phyloP scores from a whole-genome alignment of 2,113 vertebrate species.

The Planiliza haematocheilus region DNA sequence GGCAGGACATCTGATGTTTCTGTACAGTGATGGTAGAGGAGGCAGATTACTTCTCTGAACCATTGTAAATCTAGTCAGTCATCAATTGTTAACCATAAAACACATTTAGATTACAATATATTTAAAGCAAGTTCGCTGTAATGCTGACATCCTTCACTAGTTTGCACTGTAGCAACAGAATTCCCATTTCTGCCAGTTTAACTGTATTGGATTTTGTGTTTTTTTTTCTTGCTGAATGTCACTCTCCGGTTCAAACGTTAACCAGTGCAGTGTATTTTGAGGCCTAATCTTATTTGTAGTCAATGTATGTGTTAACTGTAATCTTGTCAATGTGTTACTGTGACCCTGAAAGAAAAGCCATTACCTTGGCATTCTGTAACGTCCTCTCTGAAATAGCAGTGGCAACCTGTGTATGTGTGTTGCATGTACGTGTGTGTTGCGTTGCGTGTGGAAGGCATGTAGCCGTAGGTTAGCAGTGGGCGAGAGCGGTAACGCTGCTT shows the following conservation, averaged over 20 bases:
- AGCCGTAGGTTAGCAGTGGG: conserved; percentile 76
- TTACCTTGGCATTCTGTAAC: conserved; percentile 34
- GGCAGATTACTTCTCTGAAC: too few species aligned
- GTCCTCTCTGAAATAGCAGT: conserved; percentile 36
- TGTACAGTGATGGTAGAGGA: neutral
- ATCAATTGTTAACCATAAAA: too few species aligned
- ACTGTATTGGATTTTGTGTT: neutral
- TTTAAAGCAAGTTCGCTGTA: neutral
- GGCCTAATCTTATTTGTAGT: conserved; percentile 41
- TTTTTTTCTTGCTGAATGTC: too few species aligned
- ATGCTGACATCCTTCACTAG: neutral
- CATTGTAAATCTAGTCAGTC: too few species aligned
- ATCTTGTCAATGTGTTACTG: conserved; percentile 46
- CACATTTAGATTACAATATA: conserved; percentile 2
- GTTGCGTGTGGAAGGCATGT: conserved; percentile 59
- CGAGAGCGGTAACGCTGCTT: conserved; percentile 69
- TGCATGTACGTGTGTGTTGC: conserved; percentile 10
- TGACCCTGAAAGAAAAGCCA: conserved; percentile 26
- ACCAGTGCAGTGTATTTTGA: conserved; percentile 5
- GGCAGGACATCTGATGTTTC: neutral
- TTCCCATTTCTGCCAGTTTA: neutral
- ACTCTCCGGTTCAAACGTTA: too few species aligned
- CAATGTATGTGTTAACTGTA: conserved; percentile 43
- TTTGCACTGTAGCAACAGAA: neutral
- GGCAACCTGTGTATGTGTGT: conserved; percentile 14